A percentile compares a stretch with the other conserved stretches of the same genome.
These are phyloP conservation scores for Heterochromis multidens DNA, from an alignment of 2,113 vertebrate genomes.

Conservation along the genomic window DNA sequence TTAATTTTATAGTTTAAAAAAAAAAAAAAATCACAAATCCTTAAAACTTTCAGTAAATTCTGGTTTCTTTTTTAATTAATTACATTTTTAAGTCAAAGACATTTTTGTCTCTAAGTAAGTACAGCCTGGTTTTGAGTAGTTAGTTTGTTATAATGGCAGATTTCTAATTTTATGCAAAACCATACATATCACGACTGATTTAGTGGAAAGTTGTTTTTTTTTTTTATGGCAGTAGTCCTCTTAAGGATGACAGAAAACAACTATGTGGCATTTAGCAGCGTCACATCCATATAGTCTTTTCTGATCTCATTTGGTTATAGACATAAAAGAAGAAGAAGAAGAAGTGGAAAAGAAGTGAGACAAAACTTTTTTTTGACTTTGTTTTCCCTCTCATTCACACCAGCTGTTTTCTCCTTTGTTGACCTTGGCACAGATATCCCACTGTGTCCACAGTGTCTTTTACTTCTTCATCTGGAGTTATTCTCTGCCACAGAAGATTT, in stretches of 20 bases:
- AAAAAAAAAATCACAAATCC: no score
- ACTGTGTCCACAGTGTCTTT: not conserved
- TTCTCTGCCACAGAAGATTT: not conserved
- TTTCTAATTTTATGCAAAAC: not conserved
- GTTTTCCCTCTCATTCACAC: not conserved
- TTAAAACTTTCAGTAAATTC: no score
- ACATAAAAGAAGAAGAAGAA: not conserved
- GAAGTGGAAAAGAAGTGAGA: not conserved
- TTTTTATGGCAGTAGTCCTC: not conserved
- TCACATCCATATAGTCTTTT: not conserved
- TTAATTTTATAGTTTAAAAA: no score
- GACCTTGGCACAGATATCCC: not conserved
- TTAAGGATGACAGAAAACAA: not conserved
- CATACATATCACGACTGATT: not conserved
- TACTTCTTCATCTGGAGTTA: not conserved
- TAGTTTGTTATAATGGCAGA: not conserved
- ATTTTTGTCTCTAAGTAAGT: not conserved
- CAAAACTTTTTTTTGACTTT: not conserved
- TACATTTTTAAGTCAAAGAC: no score
- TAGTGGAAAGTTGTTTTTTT: not conserved
- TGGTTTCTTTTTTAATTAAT: no score
- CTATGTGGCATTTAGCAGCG: not conserved
- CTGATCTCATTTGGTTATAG: fast-evolving
- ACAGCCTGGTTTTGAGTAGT: not conserved
- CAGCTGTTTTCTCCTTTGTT: not conserved